Evolutionary conservation across 1,140 invertebrate genomes (phyloP), one percentile per base, ranked within the genome.

Genomic region (Doryteuthis pealeii): DNA sequence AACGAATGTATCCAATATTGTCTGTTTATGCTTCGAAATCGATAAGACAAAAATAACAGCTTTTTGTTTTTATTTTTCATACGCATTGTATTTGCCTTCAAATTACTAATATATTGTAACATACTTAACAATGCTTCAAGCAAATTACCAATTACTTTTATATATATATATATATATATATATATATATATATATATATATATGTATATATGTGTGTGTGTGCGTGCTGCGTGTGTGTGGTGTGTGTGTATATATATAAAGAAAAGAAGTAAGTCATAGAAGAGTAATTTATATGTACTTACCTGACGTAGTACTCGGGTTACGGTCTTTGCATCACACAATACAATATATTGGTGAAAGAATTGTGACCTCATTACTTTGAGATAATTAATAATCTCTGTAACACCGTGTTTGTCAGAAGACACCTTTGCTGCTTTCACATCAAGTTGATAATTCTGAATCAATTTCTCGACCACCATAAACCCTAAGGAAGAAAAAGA

Each of bases 341-440:
- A 30, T 18, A 68, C 66, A 68, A 68, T 33, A 33, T 68, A 68
- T 33, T 68, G 66, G 18, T 68, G 15, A 22, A 32, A 68, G 30
- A 68, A 32, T 8, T 31, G 30, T 5, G 66, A 32, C n/a, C 66
- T 5, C 15, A 32, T 31, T 4, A 1, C 18, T 26, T 68, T 68
- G 8, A 68, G 66, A 26, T 32, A 68, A 32, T 22, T 18, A 6
- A 32, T 31, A 22, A 68, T 68, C 28, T 68, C 66, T 6, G 66
- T 8, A 30, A 68, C 22, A 4, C 30, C 30, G 3, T 18, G 30
- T 22, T 68, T 68, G 66, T 68, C 66, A 28, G 66, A 31, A 5
- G 66, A 22, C 26, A 68, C 31, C 30, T 68, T 68, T 6, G 32
- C 10, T 8, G 66, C 28, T 22, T 68, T 68, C 31, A 68, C 66